A percentile compares a stretch with the other conserved stretches of the same genome.
Conservation (phyloP, 37 sponge, comb jelly and placozoan species). For the Halisarca cf. caerulea region DNA sequence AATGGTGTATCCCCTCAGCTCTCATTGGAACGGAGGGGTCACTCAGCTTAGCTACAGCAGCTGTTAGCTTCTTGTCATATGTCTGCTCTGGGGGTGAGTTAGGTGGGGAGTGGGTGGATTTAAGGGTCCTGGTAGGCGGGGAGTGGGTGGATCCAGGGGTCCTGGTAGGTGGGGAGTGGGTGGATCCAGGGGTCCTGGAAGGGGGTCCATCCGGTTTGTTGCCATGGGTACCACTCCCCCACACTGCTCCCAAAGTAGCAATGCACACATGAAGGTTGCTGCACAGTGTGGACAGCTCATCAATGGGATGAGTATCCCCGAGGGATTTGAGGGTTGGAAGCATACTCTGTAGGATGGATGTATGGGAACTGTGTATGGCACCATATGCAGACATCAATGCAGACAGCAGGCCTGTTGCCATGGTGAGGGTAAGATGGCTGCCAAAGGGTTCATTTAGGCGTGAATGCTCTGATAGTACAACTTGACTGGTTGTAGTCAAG, state of each 20-base stretch:
- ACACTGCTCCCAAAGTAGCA: constrained; percentile 79
- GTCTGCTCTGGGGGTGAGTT: neutral
- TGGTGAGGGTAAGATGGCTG: constrained; percentile 60
- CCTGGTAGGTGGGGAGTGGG: neutral
- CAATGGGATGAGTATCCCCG: constrained; percentile 41
- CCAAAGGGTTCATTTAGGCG: constrained; percentile 39
- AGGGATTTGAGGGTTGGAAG: constrained; percentile 35
- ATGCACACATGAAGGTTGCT: constrained; percentile 75
- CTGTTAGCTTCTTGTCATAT: neutral
- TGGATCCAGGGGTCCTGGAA: neutral
- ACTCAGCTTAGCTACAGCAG: constrained; percentile 41
- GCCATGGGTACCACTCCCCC: constrained; percentile 24
- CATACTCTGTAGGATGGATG: constrained; percentile 34
- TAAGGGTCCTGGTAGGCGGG: neutral
- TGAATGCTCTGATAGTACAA: neutral
- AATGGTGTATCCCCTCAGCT: constrained; percentile 66
- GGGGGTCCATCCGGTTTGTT: neutral
- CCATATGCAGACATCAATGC: constrained; percentile 21
- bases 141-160: neutral
- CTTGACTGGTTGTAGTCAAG: neutral
- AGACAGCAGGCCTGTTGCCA: constrained; percentile 61
- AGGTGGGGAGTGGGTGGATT: neutral
- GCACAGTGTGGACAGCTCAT: constrained; percentile 45
- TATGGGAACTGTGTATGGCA: neutral
- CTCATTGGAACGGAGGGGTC: constrained; percentile 70